Evolutionary conservation across 2,797 vertebrate species (phyloP).

Genomic region (Oreortyx pictus): DNA sequence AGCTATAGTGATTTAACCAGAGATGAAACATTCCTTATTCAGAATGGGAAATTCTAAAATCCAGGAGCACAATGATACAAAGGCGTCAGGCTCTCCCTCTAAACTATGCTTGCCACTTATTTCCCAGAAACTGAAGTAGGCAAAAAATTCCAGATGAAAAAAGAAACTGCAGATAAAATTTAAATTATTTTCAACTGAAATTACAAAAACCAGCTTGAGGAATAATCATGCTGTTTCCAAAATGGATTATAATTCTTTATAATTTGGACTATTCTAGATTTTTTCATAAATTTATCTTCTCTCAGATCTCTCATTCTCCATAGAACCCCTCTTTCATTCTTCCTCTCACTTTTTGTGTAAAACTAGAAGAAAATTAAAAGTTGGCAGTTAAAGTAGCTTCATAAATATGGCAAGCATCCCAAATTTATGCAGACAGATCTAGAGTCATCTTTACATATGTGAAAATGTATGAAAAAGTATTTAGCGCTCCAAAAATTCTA

Average conservation of each 20-base stretch:
- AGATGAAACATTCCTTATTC: slow-evolving; percentile 58
- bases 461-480: slow-evolving; percentile 49
- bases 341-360: slow-evolving; percentile 2
- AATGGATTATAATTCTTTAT: slow-evolving; percentile 9
- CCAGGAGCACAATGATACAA: slow-evolving; percentile 19
- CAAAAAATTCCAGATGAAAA: slow-evolving; percentile 41
- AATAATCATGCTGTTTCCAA: neutral
- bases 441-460: slow-evolving; percentile 26
- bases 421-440: slow-evolving; percentile 47
- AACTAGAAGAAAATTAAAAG: slow-evolving; percentile 51
- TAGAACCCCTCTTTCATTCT: neutral
- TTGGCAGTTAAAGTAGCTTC: slow-evolving; percentile 58
- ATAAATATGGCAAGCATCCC: slow-evolving; percentile 69
- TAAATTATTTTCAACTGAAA: slow-evolving; percentile 5
- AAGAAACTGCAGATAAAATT: slow-evolving; percentile 34
- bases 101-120: slow-evolving; percentile 34
- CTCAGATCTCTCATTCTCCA: neutral
- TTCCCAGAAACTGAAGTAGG: slow-evolving; percentile 30
- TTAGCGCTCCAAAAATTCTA: slow-evolving; percentile 37
- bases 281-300: slow-evolving; percentile 5
- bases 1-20: slow-evolving; percentile 60
- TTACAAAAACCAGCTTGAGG: neutral
- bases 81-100: neutral
- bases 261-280: slow-evolving; percentile 40
- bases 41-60: slow-evolving; percentile 68